Evolutionary conservation across 2,797 vertebrate species (phyloP).

Genomic region (Carduelis carduelis): DNA sequence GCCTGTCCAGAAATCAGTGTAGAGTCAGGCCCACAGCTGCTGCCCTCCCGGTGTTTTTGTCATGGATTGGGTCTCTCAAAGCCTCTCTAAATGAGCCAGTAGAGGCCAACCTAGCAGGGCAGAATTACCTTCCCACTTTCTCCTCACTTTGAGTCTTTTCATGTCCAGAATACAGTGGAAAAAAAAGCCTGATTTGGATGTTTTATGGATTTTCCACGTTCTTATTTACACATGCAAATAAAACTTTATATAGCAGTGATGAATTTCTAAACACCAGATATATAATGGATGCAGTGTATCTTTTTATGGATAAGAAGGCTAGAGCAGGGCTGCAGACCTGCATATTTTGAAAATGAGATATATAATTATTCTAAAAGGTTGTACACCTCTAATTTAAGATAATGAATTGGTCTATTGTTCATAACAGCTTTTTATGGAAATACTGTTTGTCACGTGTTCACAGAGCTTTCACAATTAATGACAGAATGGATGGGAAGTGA

Average conservation of each 20-base stretch:
- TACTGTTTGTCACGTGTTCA: conserved; percentile 22
- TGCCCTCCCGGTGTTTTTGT: conserved; percentile 50
- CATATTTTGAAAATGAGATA: conserved; percentile 43
- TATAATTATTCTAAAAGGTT: conserved; percentile 26
- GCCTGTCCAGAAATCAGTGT: neutral
- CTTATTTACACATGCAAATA: conserved; percentile 36
- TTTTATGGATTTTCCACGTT: conserved; percentile 45
- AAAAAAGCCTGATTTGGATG: conserved; percentile 14
- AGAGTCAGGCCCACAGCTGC: conserved; percentile 53
- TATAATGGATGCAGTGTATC: conserved; percentile 40
- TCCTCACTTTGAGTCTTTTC: conserved; percentile 16
- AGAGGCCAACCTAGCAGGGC: neutral
- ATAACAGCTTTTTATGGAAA: conserved; percentile 26
- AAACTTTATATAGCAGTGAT: conserved; percentile 36
- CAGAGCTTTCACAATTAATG: conserved; percentile 3
- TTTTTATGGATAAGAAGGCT: conserved; percentile 19
- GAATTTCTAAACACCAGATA: conserved; percentile 39
- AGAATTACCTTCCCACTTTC: neutral
- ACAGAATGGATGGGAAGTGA: conserved; percentile 51
- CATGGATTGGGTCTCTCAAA: conserved; percentile 25
- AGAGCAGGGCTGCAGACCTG: conserved; percentile 38
- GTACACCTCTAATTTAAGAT: conserved; percentile 22
- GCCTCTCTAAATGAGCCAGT: conserved; percentile 4
- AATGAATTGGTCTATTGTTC: conserved; percentile 23
- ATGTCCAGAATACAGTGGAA: conserved; percentile 6